Conservation (phyloP, 2,797 vertebrate species). For the Pseudotriccus pelzelni region DNA sequence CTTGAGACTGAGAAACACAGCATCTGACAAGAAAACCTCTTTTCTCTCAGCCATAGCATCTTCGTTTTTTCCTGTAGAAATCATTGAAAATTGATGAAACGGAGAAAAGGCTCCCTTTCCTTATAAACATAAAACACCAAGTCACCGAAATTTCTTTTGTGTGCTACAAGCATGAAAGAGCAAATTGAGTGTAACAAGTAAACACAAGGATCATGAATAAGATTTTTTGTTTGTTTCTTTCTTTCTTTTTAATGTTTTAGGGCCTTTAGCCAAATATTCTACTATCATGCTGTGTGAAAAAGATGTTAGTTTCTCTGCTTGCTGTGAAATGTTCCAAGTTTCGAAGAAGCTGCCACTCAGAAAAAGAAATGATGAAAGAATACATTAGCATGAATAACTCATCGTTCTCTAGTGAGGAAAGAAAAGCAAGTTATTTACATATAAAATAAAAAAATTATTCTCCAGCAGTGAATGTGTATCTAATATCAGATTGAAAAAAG, state of each 20-base stretch:
- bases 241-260: constrained; percentile 1
- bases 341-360: constrained; percentile 35
- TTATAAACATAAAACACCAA: not conserved
- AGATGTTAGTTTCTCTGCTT: constrained; percentile 43
- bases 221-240: constrained; percentile 21
- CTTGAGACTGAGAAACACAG: not conserved
- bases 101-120: not conserved
- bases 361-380: not conserved
- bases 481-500: not conserved
- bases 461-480: not conserved
- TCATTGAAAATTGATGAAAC: not conserved
- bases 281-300: constrained; percentile 47
- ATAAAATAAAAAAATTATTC: constrained; percentile 29
- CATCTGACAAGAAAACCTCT: not conserved
- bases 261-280: constrained; percentile 49
- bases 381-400: constrained; percentile 27
- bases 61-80: not conserved
- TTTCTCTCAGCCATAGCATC: not conserved
- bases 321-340: constrained; percentile 49
- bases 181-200: constrained; percentile 35
- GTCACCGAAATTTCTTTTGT: not conserved
- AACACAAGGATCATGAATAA: not conserved
- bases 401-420: not conserved
- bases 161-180: not conserved
- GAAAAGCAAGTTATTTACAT: constrained; percentile 35